Base-by-base conservation (phyloP, 2,113 vertebrate species). In the Odontophorus gujanensis region DNA sequence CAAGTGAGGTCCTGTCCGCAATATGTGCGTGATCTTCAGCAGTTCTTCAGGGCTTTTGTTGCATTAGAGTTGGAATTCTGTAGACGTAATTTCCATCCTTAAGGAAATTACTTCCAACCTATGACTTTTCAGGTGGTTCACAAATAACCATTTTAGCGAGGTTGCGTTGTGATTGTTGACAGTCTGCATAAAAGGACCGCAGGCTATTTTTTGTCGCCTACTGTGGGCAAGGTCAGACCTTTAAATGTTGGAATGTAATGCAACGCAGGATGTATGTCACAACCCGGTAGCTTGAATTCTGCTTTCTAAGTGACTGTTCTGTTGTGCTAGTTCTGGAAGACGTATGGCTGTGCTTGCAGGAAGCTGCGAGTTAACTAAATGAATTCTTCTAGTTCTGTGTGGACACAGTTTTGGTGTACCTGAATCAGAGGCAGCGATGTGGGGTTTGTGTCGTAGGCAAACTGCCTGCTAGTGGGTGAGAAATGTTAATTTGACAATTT, bases 21-120 rank as follows among this genome's bases (percentile, higher is more conserved):
- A 26, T 20, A 6, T 65, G 34, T n/a, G 1, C 3, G 0, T 34
- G 62, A n/a, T 72, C 28, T 68, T 68, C 24, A 9, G 78, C 25
- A 55, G 32, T 59, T 69, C 1, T 6, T 69, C 17, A 30, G 24
- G 62, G 11, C 22, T 91, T 84, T 36, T 38, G n/a, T 66, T 73
- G 69, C 43, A 48, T 3, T 53, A 2, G 6, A 18, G 5, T 61
- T 68, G 26, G 72, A 42, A 57, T 68, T 58, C 57, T 40, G 19
- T 40, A 47, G 38, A 28, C 24, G 72, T 81, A 42, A 21, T 51
- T 34, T 71, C 21, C 3, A 3, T 62, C 59, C 22, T 43, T 59
- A 72, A 36, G 38, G 48, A 45, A 36, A 43, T 59, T 28, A 34
- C 15, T 45, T 65, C 6, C 22, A 12, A 76, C 43, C 55, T 0